Evolutionary conservation across 2,888 invertebrate genomes (phyloP).

Genomic region (Hypselothyrea guttata): DNA sequence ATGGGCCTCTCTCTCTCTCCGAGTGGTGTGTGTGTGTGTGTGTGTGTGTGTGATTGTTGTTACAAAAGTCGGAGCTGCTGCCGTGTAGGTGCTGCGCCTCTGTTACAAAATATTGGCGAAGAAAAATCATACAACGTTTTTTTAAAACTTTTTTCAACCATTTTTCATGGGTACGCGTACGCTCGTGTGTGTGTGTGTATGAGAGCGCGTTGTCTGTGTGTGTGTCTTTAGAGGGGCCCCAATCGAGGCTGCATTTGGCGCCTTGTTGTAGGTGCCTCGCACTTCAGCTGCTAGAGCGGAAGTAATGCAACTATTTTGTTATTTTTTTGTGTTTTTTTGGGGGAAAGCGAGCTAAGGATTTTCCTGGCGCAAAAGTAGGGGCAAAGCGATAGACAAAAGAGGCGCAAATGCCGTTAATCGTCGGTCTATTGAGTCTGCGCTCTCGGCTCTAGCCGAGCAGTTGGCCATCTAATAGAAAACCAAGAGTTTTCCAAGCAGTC

Average conservation of each 20-base stretch:
- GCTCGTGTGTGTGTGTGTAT: slow-evolving; percentile 19
- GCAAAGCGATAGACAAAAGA: slow-evolving; percentile 54
- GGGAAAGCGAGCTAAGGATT: slow-evolving; percentile 73
- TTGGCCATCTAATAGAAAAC: slow-evolving; percentile 62
- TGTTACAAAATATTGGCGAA: slow-evolving; percentile 82
- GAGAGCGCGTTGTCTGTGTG: not conserved
- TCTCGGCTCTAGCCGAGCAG: slow-evolving; percentile 38
- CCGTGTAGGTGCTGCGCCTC: slow-evolving; percentile 74
- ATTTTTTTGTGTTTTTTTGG: slow-evolving; percentile 49
- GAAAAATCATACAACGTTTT: slow-evolving; percentile 82
- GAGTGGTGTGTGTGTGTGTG: slow-evolving; percentile 26
- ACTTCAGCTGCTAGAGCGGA: slow-evolving; percentile 17
- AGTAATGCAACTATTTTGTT: slow-evolving; percentile 12
- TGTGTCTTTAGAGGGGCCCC: not conserved
- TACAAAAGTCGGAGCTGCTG: slow-evolving; percentile 63
- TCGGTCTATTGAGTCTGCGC: slow-evolving; percentile 58
- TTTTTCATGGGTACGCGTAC: slow-evolving; percentile 74
- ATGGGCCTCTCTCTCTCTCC: no score
- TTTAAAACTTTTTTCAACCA: slow-evolving; percentile 79
- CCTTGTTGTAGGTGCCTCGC: not conserved
- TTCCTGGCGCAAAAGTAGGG: slow-evolving; percentile 37
- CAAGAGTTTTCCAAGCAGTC: slow-evolving; percentile 74
- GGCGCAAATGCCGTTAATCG: slow-evolving; percentile 26
- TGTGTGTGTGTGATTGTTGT: slow-evolving; percentile 53
- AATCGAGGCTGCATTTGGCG: not conserved